These are phyloP conservation scores for Lasioglossum malachurum DNA, from an alignment of 2,888 invertebrate species.

Conservation along the genomic window DNA sequence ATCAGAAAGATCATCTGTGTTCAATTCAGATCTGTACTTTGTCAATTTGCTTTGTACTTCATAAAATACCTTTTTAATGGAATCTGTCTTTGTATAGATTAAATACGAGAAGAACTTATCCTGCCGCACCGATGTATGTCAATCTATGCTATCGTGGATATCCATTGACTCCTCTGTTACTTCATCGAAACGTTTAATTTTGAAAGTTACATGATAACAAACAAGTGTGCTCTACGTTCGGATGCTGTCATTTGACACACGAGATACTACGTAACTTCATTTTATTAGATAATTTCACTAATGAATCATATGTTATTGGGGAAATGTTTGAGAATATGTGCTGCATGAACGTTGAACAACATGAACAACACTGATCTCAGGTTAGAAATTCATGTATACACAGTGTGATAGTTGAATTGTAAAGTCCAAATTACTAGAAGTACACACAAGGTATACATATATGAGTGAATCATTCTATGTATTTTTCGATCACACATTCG, in stretches of 20 bases:
- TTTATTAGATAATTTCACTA: conserved; percentile 23
- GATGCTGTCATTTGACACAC: conserved; percentile 35
- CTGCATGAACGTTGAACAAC: conserved; percentile 20
- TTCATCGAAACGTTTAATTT: conserved; percentile 22
- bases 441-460: background rate
- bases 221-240: conserved; percentile 10
- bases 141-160: conserved; percentile 15
- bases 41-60: conserved; percentile 22
- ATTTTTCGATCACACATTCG: background rate
- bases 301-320: conserved; percentile 20
- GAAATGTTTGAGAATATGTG: conserved; percentile 19
- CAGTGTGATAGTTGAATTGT: background rate
- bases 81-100: background rate
- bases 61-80: conserved; percentile 2
- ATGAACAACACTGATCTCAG: conserved; percentile 45
- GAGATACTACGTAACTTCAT: conserved; percentile 28
- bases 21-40: conserved; percentile 10
- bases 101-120: background rate
- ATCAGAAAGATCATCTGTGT: conserved; percentile 8
- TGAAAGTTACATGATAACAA: conserved; percentile 45
- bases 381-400: conserved; percentile 51
- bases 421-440: conserved; percentile 20
- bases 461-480: too few relatives aligned
- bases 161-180: conserved; percentile 24
- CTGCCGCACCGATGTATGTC: conserved; percentile 4